Percentiles rank a stretch among this genome's conserved stretches.
Evolutionary conservation across 2,888 invertebrate genomes (phyloP).

Genomic region (Aporophyla lueneburgensis): DNA sequence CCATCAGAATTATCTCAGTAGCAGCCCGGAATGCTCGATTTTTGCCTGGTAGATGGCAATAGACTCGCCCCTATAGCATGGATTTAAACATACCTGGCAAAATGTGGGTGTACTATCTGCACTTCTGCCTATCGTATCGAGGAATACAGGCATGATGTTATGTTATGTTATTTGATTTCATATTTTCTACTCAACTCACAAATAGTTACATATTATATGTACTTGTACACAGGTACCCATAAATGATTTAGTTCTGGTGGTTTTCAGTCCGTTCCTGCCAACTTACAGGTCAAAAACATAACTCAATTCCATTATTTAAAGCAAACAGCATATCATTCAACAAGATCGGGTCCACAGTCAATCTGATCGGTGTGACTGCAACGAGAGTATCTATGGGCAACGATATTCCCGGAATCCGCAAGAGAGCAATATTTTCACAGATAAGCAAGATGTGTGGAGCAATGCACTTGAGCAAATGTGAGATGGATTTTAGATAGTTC

Average conservation of each 20-base stretch:
- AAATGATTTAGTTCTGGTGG: not conserved
- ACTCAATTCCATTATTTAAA: constrained; percentile 26
- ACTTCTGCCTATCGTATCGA: too few species aligned
- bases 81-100: too few species aligned
- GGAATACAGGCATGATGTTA: too few species aligned
- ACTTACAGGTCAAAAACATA: constrained; percentile 10
- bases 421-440: constrained; percentile 68
- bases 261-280: not conserved
- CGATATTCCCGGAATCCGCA: constrained; percentile 60
- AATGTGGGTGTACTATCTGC: too few species aligned
- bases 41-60: too few species aligned
- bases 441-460: constrained; percentile 71
- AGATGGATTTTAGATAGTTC: constrained; percentile 63
- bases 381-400: constrained; percentile 37
- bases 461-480: constrained; percentile 69
- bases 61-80: too few species aligned
- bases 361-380: constrained; percentile 55
- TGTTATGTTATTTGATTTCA: too few species aligned
- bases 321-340: constrained; percentile 23
- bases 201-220: not conserved
- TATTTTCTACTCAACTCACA: not conserved
- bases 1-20: too few species aligned
- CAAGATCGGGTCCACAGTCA: constrained; percentile 34
- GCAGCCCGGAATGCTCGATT: too few species aligned
- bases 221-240: not conserved